phyloP scores from a whole-genome alignment of 2,888 invertebrate species.

The Macrostomum cliftonense region DNA sequence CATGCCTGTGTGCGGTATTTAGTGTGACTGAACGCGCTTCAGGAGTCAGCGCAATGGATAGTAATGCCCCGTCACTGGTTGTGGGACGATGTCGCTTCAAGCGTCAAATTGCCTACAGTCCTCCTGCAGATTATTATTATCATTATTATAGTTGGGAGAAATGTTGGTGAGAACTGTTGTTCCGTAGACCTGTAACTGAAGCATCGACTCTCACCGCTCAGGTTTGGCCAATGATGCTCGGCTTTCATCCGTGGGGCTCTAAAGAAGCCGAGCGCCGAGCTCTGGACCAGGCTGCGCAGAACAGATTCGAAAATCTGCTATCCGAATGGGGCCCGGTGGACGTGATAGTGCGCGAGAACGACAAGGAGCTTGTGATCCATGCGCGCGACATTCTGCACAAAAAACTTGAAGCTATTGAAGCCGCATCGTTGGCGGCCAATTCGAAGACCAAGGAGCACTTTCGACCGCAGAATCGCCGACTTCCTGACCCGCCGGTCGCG shows the following conservation, averaged over 20 bases:
- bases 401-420: slow-evolving; percentile 33
- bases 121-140: too few relatives aligned
- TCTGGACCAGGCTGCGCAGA: slow-evolving; percentile 42
- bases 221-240: slow-evolving; percentile 73
- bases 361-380: slow-evolving; percentile 11
- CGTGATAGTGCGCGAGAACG: slow-evolving; percentile 52
- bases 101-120: too few relatives aligned
- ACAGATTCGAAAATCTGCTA: slow-evolving; percentile 69
- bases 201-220: slow-evolving; percentile 12
- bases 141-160: too few relatives aligned
- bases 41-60: too few relatives aligned
- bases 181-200: too few relatives aligned
- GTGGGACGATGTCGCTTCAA: too few relatives aligned
- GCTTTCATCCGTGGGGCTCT: slow-evolving; percentile 54
- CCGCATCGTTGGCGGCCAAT: too few relatives aligned
- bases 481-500: slow-evolving; percentile 59
- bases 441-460: too few relatives aligned
- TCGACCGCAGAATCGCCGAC: not conserved
- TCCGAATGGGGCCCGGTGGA: slow-evolving; percentile 87
- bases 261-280: slow-evolving; percentile 20
- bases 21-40: too few relatives aligned
- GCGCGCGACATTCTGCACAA: slow-evolving; percentile 13
- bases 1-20: too few relatives aligned
- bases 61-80: too few relatives aligned
- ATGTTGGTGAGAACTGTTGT: too few relatives aligned